Base-by-base conservation (phyloP, 1,140 invertebrate species). In the Drosophila novamexicana region DNA sequence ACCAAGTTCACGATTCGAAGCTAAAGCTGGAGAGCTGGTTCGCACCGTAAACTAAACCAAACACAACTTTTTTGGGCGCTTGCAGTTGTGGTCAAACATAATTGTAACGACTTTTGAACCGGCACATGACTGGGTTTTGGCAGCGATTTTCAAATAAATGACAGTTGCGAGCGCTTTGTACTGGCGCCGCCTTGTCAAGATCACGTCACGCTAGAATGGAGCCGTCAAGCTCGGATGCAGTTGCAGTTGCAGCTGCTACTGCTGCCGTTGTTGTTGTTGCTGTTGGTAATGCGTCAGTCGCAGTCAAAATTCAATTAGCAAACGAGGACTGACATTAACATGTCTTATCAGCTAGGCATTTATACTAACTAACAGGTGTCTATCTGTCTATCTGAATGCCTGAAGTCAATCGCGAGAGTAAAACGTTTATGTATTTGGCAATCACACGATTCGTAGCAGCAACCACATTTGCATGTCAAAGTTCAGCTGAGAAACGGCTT, bases 171-270 rank as follows among this genome's bases (percentile, higher is more conserved):
- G 12, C 39, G 53, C 64, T 73, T 53, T 73, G 64, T 45, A 37
- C 14, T 69, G 64, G 72, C 72, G 66, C 75, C 67, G 68, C 44
- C 56, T 56, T 57, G 57, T 52, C 67, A 76, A 63, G 67, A 71
- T 77, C 66, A 49, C 61, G 81, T 88, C 68, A 88, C 82, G 81
- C 82, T 81, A 72, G 79, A 86, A 73, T 88, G 44, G 65, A 86
- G 71, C 76, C 78, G 82, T 86, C 82, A 82, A 82, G 66, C 52
- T 40, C 14, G 14, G 65, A 44, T 66, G 52, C 34, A 37, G 61
- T 44, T 50, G 29, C 49, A 61, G 56, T 44, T 53, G 73, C 71
- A 49, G 44, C 8, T 61, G 34, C 36, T 18, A n/a, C n/a, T 1
- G 7, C 10, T 14, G 44, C 7, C 40, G 58, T n/a, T 64, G 58